Percentiles rank a stretch among this genome's conserved stretches.
phyloP scores from a whole-genome alignment of 2,888 invertebrate genomes.

The Ecdyonurus torrentis region DNA sequence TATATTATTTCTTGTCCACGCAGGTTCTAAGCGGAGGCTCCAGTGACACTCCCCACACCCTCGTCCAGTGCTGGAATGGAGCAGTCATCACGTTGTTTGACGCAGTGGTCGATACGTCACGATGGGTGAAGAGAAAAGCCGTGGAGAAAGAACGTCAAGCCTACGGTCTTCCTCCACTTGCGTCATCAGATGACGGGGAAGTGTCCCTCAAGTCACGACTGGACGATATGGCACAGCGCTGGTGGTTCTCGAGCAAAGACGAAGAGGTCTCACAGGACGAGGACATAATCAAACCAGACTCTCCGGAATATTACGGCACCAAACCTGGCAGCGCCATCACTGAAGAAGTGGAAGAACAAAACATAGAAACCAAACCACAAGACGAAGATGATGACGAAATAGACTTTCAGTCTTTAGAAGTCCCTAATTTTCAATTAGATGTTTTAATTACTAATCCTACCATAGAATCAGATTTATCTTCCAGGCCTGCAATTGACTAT shows the following conservation, averaged over 20 bases:
- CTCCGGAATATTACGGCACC: not conserved
- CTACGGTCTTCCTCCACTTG: not conserved
- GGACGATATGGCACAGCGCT: not conserved
- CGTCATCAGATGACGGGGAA: not conserved
- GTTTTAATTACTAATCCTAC: too few species aligned
- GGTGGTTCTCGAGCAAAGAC: not conserved
- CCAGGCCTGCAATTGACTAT: too few species aligned
- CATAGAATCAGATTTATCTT: too few species aligned
- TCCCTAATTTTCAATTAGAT: too few species aligned
- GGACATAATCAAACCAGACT: not conserved
- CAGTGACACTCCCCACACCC: not conserved
- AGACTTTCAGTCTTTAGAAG: too few species aligned
- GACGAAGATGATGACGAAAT: too few species aligned
- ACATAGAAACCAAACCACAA: too few species aligned
- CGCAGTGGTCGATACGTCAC: not conserved
- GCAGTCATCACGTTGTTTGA: not conserved
- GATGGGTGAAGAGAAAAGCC: not conserved
- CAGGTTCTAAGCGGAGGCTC: too few species aligned
- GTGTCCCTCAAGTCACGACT: not conserved
- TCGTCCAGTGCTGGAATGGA: not conserved
- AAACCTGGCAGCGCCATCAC: not conserved
- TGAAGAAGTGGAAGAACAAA: not conserved
- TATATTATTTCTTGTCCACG: too few species aligned
- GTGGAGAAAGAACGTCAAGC: not conserved
- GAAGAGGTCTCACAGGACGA: not conserved